These are phyloP conservation scores for Cremastobaeus sp. DNA, from an alignment of 2,888 invertebrate species.

Conservation along the genomic window DNA sequence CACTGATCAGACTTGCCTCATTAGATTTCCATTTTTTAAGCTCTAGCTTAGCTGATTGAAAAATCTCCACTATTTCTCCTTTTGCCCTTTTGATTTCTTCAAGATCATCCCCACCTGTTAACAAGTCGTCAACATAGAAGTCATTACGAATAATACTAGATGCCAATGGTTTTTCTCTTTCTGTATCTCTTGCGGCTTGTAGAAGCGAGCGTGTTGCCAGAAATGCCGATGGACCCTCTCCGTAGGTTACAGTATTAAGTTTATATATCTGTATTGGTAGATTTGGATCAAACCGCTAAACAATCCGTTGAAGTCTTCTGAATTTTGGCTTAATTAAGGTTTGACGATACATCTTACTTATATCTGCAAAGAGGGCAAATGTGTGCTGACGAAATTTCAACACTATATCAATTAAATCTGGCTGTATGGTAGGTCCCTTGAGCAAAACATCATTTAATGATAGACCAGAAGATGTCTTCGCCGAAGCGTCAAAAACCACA, in stretches of 20 bases:
- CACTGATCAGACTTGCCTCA: neutral
- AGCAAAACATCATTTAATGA: constrained; percentile 13
- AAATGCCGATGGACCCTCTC: constrained; percentile 22
- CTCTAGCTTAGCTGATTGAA: neutral
- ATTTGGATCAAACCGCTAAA: constrained; percentile 62
- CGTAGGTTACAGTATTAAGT: constrained; percentile 39
- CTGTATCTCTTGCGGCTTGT: constrained; percentile 29
- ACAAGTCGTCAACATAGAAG: constrained; percentile 5
- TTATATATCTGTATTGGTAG: constrained; percentile 27
- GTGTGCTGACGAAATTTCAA: constrained; percentile 5
- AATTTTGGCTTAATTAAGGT: constrained; percentile 39
- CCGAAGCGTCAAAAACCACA: constrained; percentile 16
- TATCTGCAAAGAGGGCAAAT: constrained; percentile 7
- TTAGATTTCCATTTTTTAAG: constrained; percentile 13
- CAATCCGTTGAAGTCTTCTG: constrained; percentile 62
- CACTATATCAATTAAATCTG: neutral
- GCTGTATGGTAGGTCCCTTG: constrained; percentile 7
- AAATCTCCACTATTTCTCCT: neutral
- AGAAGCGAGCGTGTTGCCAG: constrained; percentile 36
- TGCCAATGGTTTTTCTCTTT: neutral
- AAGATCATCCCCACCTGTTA: constrained; percentile 1
- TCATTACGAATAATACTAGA: neutral
- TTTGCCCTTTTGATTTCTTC: neutral
- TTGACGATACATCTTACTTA: constrained; percentile 66
- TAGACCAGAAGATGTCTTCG: constrained; percentile 38